Conservation (phyloP, 2,797 vertebrate genomes). For the Pseudochaenichthys georgianus region DNA sequence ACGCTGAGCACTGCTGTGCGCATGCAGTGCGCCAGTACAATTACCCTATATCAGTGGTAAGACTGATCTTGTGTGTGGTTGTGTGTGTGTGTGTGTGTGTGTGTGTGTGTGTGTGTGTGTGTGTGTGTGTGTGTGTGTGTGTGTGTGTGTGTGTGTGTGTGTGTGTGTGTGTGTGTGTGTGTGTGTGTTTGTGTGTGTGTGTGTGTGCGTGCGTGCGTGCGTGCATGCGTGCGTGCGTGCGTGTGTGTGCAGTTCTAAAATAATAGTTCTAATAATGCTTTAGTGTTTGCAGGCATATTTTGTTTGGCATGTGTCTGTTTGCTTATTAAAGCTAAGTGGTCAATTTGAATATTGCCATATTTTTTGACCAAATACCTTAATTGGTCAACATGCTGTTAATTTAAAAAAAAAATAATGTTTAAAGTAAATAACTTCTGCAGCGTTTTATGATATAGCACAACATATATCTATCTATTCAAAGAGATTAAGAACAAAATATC, state of each 20-base stretch:
- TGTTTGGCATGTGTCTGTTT: neutral
- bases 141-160: too few relatives aligned
- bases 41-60: conserved; percentile 33
- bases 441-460: neutral
- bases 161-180: too few relatives aligned
- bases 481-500: too few relatives aligned
- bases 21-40: conserved; percentile 26
- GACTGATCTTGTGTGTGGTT: neutral
- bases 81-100: conserved; percentile 13
- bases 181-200: neutral
- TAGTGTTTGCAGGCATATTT: neutral
- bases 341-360: neutral
- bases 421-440: neutral
- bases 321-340: neutral
- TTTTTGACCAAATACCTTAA: neutral
- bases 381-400: neutral
- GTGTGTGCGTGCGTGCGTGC: too few relatives aligned
- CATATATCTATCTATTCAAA: too few relatives aligned
- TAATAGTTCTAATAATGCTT: neutral
- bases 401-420: neutral
- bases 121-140: neutral
- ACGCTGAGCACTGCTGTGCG: conserved; percentile 27
- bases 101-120: neutral
- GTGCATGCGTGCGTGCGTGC: neutral
- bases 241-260: neutral